Conservation (phyloP, 2,113 vertebrate species). For the Myodes glareolus region DNA sequence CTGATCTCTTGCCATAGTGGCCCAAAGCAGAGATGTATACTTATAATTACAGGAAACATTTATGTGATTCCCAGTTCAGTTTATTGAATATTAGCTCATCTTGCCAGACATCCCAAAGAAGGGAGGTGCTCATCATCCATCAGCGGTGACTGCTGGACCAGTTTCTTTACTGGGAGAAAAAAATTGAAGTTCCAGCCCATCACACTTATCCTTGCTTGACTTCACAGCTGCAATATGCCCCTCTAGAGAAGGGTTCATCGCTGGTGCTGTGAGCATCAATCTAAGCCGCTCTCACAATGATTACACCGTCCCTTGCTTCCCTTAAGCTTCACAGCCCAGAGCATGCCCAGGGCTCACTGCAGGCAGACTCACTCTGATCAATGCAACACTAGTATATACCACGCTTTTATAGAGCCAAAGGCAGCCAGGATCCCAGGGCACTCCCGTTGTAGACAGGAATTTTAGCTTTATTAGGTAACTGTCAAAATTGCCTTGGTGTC, state of each 20-base stretch:
- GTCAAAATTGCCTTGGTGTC: constrained; percentile 68
- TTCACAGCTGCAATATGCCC: constrained; percentile 62
- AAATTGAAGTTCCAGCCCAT: constrained; percentile 68
- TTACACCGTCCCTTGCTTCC: constrained; percentile 49
- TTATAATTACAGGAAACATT: constrained; percentile 24
- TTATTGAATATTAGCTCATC: constrained; percentile 1
- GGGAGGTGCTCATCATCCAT: constrained; percentile 36
- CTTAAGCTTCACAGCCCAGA: constrained; percentile 52
- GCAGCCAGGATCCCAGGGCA: constrained; percentile 26
- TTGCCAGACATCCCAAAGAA: constrained; percentile 41
- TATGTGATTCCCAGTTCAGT: neutral
- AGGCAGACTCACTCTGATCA: constrained; percentile 61
- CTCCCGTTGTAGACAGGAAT: constrained; percentile 32
- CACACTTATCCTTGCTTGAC: constrained; percentile 67
- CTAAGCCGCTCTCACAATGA: constrained; percentile 55
- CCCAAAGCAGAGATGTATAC: neutral
- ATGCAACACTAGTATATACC: constrained; percentile 34
- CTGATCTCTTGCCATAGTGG: neutral
- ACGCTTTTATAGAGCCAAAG: constrained; percentile 27
- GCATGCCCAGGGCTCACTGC: constrained; percentile 51
- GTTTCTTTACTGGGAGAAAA: constrained; percentile 67
- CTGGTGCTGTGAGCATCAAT: constrained; percentile 56
- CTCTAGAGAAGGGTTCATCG: constrained; percentile 64
- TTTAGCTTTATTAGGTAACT: constrained; percentile 73
- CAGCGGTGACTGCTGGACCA: constrained; percentile 40